Evolutionary conservation across 2,113 vertebrate species (phyloP).

Genomic region (Zapornia atra): DNA sequence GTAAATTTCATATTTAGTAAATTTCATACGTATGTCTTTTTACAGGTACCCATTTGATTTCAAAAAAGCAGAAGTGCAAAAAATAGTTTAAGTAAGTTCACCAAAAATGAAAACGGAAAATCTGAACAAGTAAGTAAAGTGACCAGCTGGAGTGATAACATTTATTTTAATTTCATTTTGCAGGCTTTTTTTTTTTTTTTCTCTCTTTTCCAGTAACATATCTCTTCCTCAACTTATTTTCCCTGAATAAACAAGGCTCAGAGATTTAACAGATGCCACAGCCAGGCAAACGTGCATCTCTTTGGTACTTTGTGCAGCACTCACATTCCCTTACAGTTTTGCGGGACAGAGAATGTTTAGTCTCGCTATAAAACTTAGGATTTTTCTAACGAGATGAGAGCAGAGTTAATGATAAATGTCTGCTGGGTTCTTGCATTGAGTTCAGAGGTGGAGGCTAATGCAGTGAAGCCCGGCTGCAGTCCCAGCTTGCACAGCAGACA

Average conservation of each 20-base stretch:
- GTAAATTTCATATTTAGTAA: neutral
- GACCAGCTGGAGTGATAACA: neutral
- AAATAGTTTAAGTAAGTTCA: neutral
- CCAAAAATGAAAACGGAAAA: neutral
- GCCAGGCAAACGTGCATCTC: neutral
- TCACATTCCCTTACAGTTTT: neutral
- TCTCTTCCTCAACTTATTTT: neutral
- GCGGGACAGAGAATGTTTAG: neutral
- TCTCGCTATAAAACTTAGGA: neutral
- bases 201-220: neutral
- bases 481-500: constrained; percentile 39
- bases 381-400: neutral
- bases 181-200: neutral
- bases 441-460: neutral
- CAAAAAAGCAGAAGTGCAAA: neutral
- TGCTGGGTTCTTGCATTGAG: neutral
- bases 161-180: neutral
- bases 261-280: constrained; percentile 11
- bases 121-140: neutral
- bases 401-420: neutral
- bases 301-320: neutral
- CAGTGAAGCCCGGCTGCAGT: neutral
- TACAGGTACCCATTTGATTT: neutral
- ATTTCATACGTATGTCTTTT: neutral
- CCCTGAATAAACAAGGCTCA: neutral